Evolutionary conservation across 2,888 invertebrate species (phyloP).

Genomic region (Anoplius nigerrimus): DNA sequence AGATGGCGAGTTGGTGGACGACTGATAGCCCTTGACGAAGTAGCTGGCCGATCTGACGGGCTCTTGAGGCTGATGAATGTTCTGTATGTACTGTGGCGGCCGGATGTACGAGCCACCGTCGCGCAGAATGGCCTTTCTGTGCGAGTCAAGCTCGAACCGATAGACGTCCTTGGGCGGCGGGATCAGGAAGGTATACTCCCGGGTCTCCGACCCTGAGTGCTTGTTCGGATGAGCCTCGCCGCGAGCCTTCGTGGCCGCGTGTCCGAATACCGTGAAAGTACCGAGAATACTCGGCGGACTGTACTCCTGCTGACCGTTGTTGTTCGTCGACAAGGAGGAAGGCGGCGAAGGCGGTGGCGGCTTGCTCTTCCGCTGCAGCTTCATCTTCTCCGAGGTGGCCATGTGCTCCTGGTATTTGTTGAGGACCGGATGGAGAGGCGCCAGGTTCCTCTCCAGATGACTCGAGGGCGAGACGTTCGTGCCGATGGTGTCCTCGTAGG

Average conservation of each 20-base stretch:
- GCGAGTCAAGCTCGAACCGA: slow-evolving; percentile 65
- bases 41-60: slow-evolving; percentile 55
- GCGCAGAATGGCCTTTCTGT: slow-evolving; percentile 60
- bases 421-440: slow-evolving; percentile 63
- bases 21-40: slow-evolving; percentile 55
- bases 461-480: slow-evolving; percentile 61
- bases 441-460: slow-evolving; percentile 54
- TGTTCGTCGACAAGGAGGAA: slow-evolving; percentile 49
- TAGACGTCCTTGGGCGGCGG: slow-evolving; percentile 68
- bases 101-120: slow-evolving; percentile 61
- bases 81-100: slow-evolving; percentile 47
- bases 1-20: slow-evolving; percentile 37
- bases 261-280: slow-evolving; percentile 79
- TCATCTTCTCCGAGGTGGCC: slow-evolving; percentile 62
- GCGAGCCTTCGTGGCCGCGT: slow-evolving; percentile 77
- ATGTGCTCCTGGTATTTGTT: slow-evolving; percentile 69
- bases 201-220: slow-evolving; percentile 61
- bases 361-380: slow-evolving; percentile 57
- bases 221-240: slow-evolving; percentile 69
- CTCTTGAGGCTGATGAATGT: slow-evolving; percentile 40
- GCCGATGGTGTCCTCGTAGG: slow-evolving; percentile 65
- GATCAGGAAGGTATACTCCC: slow-evolving; percentile 67
- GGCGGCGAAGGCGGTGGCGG: slow-evolving; percentile 41
- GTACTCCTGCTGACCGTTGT: slow-evolving; percentile 57
- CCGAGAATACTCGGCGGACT: slow-evolving; percentile 73